These are phyloP conservation scores for Benitochromis conjunctus DNA, from an alignment of 2,113 vertebrate species.

Conservation along the genomic window DNA sequence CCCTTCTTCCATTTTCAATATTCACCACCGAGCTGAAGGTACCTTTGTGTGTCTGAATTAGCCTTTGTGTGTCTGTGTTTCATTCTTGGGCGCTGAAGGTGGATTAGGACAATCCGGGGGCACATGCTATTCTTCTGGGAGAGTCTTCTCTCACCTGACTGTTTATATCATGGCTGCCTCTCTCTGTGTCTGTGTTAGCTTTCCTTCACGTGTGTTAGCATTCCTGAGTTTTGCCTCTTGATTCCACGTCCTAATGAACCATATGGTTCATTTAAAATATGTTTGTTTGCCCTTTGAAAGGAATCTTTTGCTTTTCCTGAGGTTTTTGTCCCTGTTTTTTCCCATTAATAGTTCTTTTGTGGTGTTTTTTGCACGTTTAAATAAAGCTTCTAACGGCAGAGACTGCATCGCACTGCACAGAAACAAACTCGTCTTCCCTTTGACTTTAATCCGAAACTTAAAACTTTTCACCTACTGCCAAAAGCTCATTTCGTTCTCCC, in stretches of 20 bases:
- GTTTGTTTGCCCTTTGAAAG: background rate
- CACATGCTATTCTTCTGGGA: rapidly evolving
- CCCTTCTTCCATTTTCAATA: background rate
- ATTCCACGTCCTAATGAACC: background rate
- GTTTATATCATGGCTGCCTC: background rate
- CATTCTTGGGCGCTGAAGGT: background rate
- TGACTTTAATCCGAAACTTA: background rate
- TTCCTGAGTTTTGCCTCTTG: background rate
- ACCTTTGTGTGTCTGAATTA: background rate
- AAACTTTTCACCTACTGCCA: background rate
- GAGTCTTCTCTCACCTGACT: background rate
- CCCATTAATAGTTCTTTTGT: background rate
- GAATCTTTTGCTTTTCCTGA: background rate
- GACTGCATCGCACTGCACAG: background rate
- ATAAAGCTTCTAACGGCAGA: background rate
- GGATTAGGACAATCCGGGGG: background rate
- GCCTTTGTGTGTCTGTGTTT: background rate
- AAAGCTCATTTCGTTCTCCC: background rate
- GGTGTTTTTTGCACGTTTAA: background rate
- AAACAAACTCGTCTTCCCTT: background rate
- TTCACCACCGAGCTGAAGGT: background rate
- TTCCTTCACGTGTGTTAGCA: background rate
- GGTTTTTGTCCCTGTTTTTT: background rate
- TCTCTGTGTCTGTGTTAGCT: background rate
- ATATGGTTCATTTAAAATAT: background rate